Percentiles rank a stretch among this genome's conserved stretches.
Conservation (phyloP, 2,797 vertebrate genomes). For the Myiothlypis coronata region DNA sequence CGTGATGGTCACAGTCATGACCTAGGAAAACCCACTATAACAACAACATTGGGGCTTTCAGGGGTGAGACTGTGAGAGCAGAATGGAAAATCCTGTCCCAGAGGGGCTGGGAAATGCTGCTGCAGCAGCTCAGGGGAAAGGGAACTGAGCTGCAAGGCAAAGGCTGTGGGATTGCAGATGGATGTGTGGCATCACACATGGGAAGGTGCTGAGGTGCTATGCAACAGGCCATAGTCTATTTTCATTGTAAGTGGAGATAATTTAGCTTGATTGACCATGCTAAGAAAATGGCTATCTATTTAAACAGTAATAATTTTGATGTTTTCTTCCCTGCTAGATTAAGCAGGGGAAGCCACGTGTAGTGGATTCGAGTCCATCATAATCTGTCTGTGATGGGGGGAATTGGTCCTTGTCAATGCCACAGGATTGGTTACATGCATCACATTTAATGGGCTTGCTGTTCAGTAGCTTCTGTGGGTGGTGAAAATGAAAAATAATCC, state of each 20-base stretch:
- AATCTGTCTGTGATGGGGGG: background rate
- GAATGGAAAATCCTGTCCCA: background rate
- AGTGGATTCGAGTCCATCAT: slow-evolving; percentile 8
- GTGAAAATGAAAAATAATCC: background rate
- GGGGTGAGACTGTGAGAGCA: background rate
- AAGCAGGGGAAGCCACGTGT: background rate
- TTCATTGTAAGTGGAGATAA: background rate
- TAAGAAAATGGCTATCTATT: background rate
- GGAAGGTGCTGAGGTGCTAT: background rate
- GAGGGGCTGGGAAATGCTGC: background rate
- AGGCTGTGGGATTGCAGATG: background rate
- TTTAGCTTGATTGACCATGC: slow-evolving; percentile 8
- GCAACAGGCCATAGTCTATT: background rate
- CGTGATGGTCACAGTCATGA: background rate
- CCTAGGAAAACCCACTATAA: background rate
- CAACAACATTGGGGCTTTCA: background rate
- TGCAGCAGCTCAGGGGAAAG: background rate
- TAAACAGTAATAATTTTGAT: slow-evolving; percentile 22
- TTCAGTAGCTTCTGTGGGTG: background rate
- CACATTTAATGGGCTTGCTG: slow-evolving; percentile 9
- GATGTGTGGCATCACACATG: background rate
- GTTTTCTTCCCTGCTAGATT: slow-evolving; percentile 26
- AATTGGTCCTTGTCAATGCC: background rate
- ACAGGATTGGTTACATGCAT: background rate
- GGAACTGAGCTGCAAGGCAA: background rate